A percentile compares a stretch with the other conserved stretches of the same genome.
Evolutionary conservation across 2,113 vertebrate species (phyloP).

Genomic region (Pachycephala philippinensis): DNA sequence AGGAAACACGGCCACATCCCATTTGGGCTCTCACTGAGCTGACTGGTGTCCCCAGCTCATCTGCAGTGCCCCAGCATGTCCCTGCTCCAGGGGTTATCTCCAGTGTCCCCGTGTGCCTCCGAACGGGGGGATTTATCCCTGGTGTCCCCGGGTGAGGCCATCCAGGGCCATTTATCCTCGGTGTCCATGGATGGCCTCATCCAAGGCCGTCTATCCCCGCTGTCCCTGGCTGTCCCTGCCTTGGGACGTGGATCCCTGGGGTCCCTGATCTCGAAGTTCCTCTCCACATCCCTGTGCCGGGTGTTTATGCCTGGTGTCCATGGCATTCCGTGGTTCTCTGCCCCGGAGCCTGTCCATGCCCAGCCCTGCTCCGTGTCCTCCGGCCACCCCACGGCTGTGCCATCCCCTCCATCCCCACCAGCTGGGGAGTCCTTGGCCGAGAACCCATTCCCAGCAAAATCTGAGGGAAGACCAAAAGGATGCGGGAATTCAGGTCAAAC

Average conservation of each 20-base stretch:
- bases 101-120: background rate
- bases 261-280: background rate
- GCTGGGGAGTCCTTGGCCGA: background rate
- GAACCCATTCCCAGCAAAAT: background rate
- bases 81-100: background rate
- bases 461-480: background rate
- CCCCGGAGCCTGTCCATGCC: background rate
- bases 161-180: background rate
- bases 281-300: background rate
- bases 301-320: fast-evolving
- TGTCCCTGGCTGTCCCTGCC: background rate
- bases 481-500: background rate
- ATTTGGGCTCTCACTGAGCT: background rate
- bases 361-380: fast-evolving
- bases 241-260: no score
- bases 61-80: background rate
- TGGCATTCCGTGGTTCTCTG: background rate
- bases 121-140: background rate
- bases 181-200: background rate
- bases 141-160: background rate
- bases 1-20: background rate
- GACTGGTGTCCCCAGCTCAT: background rate
- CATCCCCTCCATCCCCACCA: fast-evolving
- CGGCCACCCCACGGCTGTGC: fast-evolving
- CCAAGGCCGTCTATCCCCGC: background rate